A percentile compares a stretch with the other conserved stretches of the same genome.
Evolutionary conservation across 2,888 invertebrate genomes (phyloP).

Genomic region (Drosophila fungiperda): DNA sequence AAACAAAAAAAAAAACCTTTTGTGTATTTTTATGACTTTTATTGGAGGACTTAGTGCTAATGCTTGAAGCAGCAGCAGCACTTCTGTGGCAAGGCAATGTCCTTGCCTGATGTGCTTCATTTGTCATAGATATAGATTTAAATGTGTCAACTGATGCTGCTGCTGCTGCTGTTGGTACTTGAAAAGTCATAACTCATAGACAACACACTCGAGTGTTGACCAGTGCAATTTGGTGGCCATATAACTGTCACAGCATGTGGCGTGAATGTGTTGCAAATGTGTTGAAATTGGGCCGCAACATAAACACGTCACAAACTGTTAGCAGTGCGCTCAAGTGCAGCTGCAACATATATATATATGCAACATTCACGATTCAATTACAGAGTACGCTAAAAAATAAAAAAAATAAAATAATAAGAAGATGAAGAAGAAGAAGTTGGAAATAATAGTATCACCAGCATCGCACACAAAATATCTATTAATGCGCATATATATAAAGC

Average conservation of each 20-base stretch:
- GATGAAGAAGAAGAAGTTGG: neutral
- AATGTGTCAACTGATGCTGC: conserved; percentile 52
- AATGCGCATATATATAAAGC: conserved; percentile 56
- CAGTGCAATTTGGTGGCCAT: conserved; percentile 45
- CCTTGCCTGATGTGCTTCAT: conserved; percentile 47
- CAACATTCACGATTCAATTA: conserved; percentile 66
- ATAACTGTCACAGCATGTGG: conserved; percentile 74
- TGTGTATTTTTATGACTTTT: neutral
- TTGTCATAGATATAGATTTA: conserved; percentile 55
- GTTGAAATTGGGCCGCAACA: conserved; percentile 39
- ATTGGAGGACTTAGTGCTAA: neutral
- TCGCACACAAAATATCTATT: conserved; percentile 66
- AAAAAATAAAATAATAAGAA: neutral
- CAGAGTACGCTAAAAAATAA: conserved; percentile 21
- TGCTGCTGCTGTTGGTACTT: conserved; percentile 30
- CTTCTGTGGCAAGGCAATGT: conserved; percentile 17
- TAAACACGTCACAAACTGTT: conserved; percentile 53
- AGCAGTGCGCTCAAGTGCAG: conserved; percentile 33
- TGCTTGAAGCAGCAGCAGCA: neutral
- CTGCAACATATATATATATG: conserved; percentile 2
- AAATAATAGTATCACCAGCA: conserved; percentile 26
- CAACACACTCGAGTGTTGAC: conserved; percentile 54
- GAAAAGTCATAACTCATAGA: conserved; percentile 66
- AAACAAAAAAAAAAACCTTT: neutral
- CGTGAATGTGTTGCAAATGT: conserved; percentile 68